phyloP scores from a whole-genome alignment of 2,113 vertebrate genomes.

The Chionis minor region DNA sequence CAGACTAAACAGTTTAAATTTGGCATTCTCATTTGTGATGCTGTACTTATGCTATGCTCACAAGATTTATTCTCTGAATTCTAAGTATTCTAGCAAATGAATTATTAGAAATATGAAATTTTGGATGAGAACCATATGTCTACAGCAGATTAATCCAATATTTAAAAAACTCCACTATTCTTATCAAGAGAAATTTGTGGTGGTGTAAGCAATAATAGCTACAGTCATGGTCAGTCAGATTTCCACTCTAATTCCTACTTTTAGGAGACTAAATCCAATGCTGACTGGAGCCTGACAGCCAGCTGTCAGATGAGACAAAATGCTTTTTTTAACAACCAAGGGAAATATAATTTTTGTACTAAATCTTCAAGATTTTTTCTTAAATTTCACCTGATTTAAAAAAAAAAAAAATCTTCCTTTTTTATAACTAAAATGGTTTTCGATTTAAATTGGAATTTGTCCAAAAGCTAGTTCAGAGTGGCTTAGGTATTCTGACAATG shows the following conservation, averaged over 20 bases:
- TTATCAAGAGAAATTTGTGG: not conserved
- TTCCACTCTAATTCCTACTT: slow-evolving; percentile 9
- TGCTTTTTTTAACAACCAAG: not conserved
- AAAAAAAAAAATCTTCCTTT: not conserved
- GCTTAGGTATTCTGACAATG: slow-evolving; percentile 29
- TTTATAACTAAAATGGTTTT: not conserved
- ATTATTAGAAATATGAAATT: slow-evolving; percentile 57
- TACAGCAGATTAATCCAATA: not conserved
- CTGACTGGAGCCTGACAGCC: not conserved
- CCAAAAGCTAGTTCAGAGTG: not conserved
- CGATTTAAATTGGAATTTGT: slow-evolving; percentile 3
- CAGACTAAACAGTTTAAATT: slow-evolving; percentile 74
- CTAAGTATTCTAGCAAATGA: slow-evolving; percentile 55
- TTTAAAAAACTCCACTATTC: not conserved
- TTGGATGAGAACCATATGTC: slow-evolving; percentile 44
- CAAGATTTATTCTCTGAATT: slow-evolving; percentile 59
- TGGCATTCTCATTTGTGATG: slow-evolving; percentile 65
- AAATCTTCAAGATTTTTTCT: not conserved
- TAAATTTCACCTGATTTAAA: not conserved
- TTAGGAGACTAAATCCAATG: not conserved
- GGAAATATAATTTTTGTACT: not conserved
- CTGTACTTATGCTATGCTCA: slow-evolving; percentile 34
- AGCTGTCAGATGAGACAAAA: not conserved
- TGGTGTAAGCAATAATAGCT: not conserved
- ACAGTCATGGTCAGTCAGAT: slow-evolving; percentile 8